Percentiles rank a stretch among this genome's conserved stretches.
Conservation (phyloP, 2,113 vertebrate species). For the Plectropomus leopardus region DNA sequence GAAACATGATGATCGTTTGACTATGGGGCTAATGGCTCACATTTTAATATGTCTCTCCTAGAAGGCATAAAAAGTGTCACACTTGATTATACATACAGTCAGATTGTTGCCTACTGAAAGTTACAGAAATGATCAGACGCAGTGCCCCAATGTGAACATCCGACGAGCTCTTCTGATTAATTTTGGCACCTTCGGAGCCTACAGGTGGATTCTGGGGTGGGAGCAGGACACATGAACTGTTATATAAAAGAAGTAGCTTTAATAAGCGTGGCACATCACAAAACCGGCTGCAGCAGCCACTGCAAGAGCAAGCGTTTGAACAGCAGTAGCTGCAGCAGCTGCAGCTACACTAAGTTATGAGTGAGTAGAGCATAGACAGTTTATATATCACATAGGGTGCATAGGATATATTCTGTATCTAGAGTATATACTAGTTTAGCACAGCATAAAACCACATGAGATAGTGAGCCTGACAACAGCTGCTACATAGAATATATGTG, state of each 20-base stretch:
- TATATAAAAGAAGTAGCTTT: background rate
- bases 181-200: background rate
- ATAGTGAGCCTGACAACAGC: slow-evolving; percentile 30
- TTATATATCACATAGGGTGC: background rate
- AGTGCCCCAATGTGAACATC: background rate
- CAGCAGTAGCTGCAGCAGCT: slow-evolving; percentile 4
- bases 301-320: background rate
- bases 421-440: background rate
- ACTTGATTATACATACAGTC: background rate
- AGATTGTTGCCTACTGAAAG: background rate
- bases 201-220: background rate
- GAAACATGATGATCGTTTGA: background rate
- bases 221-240: background rate
- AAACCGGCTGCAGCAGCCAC: slow-evolving; percentile 11
- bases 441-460: slow-evolving; percentile 19
- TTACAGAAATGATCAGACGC: background rate
- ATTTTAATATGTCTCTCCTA: background rate
- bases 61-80: background rate
- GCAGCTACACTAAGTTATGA: background rate
- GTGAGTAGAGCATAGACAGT: background rate
- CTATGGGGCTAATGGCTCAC: background rate
- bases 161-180: background rate
- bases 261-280: slow-evolving; percentile 2
- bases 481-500: slow-evolving; percentile 19
- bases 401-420: too few relatives aligned